A percentile compares a stretch with the other conserved stretches of the same genome.
Evolutionary conservation across 2,888 invertebrate species (phyloP).

Genomic region (Electrophaes corylata): DNA sequence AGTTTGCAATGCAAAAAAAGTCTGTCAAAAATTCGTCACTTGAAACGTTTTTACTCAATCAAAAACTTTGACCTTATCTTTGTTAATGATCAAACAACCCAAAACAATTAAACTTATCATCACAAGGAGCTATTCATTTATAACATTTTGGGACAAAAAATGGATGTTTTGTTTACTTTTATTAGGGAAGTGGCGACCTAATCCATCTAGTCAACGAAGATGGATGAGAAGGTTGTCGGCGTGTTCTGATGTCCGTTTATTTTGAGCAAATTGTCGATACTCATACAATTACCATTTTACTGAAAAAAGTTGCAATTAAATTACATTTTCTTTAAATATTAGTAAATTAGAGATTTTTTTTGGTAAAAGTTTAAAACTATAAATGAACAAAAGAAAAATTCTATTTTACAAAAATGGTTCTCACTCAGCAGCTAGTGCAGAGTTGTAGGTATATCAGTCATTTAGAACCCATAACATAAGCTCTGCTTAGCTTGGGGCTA

Average conservation of each 20-base stretch:
- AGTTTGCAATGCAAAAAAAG: too few relatives aligned
- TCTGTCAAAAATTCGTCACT: too few relatives aligned
- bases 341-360: too few relatives aligned
- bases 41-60: neutral
- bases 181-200: conserved; percentile 75
- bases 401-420: too few relatives aligned
- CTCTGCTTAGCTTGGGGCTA: too few relatives aligned
- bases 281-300: conserved; percentile 1
- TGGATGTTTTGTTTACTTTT: conserved; percentile 81
- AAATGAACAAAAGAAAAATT: too few relatives aligned
- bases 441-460: too few relatives aligned
- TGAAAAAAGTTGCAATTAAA: neutral
- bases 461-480: too few relatives aligned
- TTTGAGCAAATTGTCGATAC: conserved; percentile 40
- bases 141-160: conserved; percentile 70
- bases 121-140: conserved; percentile 66
- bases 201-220: conserved; percentile 76
- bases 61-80: conserved; percentile 1
- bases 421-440: too few relatives aligned
- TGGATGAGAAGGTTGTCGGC: conserved; percentile 59
- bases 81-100: conserved; percentile 41
- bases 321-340: too few relatives aligned
- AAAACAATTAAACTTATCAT: conserved; percentile 77
- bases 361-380: too few relatives aligned
- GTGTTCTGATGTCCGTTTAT: conserved; percentile 57